These are phyloP conservation scores for Crambe crambe DNA, from an alignment of 37 sponge, comb jelly and placozoan species.

Conservation along the genomic window DNA sequence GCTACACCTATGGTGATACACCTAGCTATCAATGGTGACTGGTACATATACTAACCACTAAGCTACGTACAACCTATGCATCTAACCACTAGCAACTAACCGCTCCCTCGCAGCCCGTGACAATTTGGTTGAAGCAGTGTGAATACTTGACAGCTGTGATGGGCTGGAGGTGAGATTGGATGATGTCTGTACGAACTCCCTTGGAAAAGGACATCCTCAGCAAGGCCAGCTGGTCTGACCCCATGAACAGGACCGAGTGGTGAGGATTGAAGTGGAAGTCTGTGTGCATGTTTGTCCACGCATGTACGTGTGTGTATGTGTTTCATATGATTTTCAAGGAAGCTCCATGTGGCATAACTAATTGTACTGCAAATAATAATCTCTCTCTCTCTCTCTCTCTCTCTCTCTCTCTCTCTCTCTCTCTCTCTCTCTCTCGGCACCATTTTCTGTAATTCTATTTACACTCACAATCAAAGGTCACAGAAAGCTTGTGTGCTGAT, in stretches of 20 bases:
- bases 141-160: conserved; percentile 65
- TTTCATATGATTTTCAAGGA: too few relatives aligned
- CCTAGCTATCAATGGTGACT: too few relatives aligned
- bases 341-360: too few relatives aligned
- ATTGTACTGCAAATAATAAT: too few relatives aligned
- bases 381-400: too few relatives aligned
- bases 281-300: too few relatives aligned
- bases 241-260: conserved; percentile 28
- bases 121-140: conserved; percentile 74
- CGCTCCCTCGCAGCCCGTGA: conserved; percentile 78
- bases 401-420: not conserved
- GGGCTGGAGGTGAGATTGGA: conserved; percentile 45
- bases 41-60: too few relatives aligned
- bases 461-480: conserved; percentile 47
- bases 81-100: too few relatives aligned
- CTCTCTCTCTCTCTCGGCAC: not conserved
- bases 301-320: too few relatives aligned
- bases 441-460: not conserved
- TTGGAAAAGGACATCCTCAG: conserved; percentile 4
- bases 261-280: conserved; percentile 54
- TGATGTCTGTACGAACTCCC: conserved; percentile 1
- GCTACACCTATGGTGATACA: too few relatives aligned
- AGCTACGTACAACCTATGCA: too few relatives aligned
- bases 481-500: conserved; percentile 56
- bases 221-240: conserved; percentile 49